Conservation (phyloP, 2,888 invertebrate genomes). For the Dyspetes luteomarginatus region DNA sequence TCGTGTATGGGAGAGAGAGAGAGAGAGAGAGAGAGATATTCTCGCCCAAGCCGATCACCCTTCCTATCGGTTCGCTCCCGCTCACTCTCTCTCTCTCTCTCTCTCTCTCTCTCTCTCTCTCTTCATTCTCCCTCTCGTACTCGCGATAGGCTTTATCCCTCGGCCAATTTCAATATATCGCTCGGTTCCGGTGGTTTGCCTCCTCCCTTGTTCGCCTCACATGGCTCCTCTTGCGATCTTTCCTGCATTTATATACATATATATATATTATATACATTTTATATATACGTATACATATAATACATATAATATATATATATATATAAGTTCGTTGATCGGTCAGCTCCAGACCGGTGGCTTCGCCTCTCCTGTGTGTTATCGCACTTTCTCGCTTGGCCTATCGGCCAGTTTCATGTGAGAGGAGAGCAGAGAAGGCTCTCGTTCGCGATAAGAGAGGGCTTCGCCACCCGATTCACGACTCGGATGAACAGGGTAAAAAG, state of each 20-base stretch:
- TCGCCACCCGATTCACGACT: slow-evolving; percentile 40
- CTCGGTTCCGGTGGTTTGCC: slow-evolving; percentile 62
- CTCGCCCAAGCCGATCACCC: slow-evolving; percentile 58
- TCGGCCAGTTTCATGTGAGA: slow-evolving; percentile 25
- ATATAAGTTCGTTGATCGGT: slow-evolving; percentile 25
- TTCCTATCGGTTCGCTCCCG: slow-evolving; percentile 14
- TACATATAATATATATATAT: no score
- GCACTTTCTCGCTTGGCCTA: not conserved
- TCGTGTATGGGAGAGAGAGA: not conserved
- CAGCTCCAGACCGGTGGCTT: slow-evolving; percentile 23
- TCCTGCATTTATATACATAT: slow-evolving; percentile 36
- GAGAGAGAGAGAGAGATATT: slow-evolving; percentile 30
- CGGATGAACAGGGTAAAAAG: slow-evolving; percentile 38
- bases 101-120: not conserved
- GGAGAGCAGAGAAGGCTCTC: slow-evolving; percentile 16
- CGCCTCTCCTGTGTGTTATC: not conserved
- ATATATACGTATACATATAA: no score
- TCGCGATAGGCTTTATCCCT: slow-evolving; percentile 65
- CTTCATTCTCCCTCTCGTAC: slow-evolving; percentile 33
- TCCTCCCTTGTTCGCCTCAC: slow-evolving; percentile 37
- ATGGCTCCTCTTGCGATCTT: slow-evolving; percentile 16
- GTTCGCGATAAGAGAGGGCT: slow-evolving; percentile 56
- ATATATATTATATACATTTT: no score
- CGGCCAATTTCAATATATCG: slow-evolving; percentile 71
- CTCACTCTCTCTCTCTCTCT: not conserved